A percentile compares a stretch with the other conserved stretches of the same genome.
Evolutionary conservation across 1,140 invertebrate species (phyloP).

Genomic region (Aethina tumida): DNA sequence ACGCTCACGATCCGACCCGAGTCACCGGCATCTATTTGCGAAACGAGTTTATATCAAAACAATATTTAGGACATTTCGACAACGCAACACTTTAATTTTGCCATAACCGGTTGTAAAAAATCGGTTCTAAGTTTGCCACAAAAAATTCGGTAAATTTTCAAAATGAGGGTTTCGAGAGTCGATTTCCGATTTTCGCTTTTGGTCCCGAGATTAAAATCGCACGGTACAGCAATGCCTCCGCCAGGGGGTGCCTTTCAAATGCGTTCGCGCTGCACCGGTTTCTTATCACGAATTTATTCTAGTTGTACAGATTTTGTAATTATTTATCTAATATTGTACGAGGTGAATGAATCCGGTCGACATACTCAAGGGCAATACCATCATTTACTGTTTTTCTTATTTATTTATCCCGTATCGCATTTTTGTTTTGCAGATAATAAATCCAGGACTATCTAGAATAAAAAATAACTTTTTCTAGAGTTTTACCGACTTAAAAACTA

Average conservation of each 20-base stretch:
- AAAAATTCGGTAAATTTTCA: conserved; percentile 21
- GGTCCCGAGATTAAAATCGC: conserved; percentile 27
- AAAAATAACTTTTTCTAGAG: no score
- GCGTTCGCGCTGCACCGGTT: conserved; percentile 11
- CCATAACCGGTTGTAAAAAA: background rate
- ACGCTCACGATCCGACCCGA: conserved; percentile 46
- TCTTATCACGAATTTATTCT: background rate
- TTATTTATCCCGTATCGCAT: no score
- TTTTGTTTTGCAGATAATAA: no score
- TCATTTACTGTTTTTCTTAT: no score
- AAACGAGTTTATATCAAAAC: conserved; percentile 13
- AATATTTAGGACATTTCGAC: conserved; percentile 7
- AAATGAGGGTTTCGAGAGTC: conserved; percentile 50
- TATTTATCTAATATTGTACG: background rate
- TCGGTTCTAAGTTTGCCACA: conserved; percentile 9
- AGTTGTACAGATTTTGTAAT: background rate
- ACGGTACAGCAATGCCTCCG: conserved; percentile 24
- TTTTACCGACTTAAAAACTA: no score
- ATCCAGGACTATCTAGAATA: no score
- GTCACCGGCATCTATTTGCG: conserved; percentile 24
- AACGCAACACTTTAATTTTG: conserved; percentile 5
- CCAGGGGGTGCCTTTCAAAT: conserved; percentile 26
- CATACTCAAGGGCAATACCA: no score
- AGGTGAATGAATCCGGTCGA: no score
- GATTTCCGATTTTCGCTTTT: conserved; percentile 18